These are phyloP conservation scores for Pristionchus japonicus DNA, from an alignment of 2,888 invertebrate species.

Conservation along the genomic window DNA sequence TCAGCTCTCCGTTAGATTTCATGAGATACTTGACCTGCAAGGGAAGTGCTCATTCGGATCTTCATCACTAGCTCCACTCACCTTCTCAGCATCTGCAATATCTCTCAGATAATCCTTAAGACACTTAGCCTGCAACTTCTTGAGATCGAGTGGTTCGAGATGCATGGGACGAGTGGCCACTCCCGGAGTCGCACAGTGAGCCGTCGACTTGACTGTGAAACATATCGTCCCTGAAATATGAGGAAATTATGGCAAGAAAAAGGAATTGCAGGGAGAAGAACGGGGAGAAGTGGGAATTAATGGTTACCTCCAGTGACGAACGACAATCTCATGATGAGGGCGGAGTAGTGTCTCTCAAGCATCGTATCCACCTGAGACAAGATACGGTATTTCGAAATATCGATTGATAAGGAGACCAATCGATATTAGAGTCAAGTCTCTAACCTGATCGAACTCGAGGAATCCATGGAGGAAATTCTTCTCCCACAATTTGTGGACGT, in stretches of 20 bases:
- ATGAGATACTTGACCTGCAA: conserved; percentile 69
- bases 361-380: conserved; percentile 57
- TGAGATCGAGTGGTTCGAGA: conserved; percentile 73
- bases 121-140: conserved; percentile 73
- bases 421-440: not conserved
- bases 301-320: conserved; percentile 66
- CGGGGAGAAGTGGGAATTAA: not conserved
- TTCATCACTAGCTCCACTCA: not conserved
- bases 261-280: too few species aligned
- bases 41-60: not conserved
- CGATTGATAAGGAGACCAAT: not conserved
- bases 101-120: conserved; percentile 72
- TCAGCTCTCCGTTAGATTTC: conserved; percentile 63
- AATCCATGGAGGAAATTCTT: conserved; percentile 64
- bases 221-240: conserved; percentile 63
- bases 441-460: conserved; percentile 62
- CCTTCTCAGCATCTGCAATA: conserved; percentile 73
- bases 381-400: not conserved
- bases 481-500: conserved; percentile 68
- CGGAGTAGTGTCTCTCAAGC: conserved; percentile 61
- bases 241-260: too few species aligned
- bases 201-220: conserved; percentile 67
- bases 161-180: conserved; percentile 65
- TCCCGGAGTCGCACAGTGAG: conserved; percentile 60
- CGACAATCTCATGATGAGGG: conserved; percentile 65